These are phyloP conservation scores for Cordilura impudica DNA, from an alignment of 2,888 invertebrate genomes.

Conservation along the genomic window DNA sequence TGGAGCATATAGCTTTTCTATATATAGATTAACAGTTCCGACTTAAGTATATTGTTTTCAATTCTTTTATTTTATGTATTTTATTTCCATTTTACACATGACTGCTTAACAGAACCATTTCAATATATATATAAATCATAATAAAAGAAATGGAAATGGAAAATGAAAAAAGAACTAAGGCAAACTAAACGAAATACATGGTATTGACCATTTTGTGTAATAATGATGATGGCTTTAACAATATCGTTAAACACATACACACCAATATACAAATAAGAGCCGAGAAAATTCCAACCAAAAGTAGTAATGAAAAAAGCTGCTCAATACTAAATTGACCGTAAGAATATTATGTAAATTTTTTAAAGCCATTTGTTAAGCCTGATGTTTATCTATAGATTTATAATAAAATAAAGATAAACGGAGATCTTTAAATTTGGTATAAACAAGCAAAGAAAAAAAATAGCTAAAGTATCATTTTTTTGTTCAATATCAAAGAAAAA, in stretches of 20 bases:
- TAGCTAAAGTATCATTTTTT: too few species aligned
- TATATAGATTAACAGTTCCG: too few species aligned
- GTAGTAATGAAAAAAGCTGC: neutral
- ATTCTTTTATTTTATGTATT: conserved; percentile 32
- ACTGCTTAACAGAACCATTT: conserved; percentile 32
- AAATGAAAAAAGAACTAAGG: neutral
- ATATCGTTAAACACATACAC: neutral
- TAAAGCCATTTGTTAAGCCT: neutral
- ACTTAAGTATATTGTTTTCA: conserved; percentile 11
- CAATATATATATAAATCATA: conserved; percentile 14
- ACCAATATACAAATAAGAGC: neutral
- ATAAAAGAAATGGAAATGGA: too few species aligned
- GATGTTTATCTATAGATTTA: neutral
- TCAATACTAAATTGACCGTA: conserved; percentile 52
- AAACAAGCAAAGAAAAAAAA: neutral
- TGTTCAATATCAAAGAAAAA: neutral
- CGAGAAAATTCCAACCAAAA: neutral
- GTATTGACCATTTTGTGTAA: conserved; percentile 51
- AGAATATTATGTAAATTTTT: conserved; percentile 38
- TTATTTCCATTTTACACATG: conserved; percentile 52
- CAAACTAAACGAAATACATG: conserved; percentile 32
- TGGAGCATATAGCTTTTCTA: too few species aligned
- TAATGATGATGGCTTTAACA: conserved; percentile 35
- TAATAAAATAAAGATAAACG: neutral
- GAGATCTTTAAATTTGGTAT: neutral